Evolutionary conservation across 1,140 invertebrate genomes (phyloP).

Genomic region (Calliphora vicina): DNA sequence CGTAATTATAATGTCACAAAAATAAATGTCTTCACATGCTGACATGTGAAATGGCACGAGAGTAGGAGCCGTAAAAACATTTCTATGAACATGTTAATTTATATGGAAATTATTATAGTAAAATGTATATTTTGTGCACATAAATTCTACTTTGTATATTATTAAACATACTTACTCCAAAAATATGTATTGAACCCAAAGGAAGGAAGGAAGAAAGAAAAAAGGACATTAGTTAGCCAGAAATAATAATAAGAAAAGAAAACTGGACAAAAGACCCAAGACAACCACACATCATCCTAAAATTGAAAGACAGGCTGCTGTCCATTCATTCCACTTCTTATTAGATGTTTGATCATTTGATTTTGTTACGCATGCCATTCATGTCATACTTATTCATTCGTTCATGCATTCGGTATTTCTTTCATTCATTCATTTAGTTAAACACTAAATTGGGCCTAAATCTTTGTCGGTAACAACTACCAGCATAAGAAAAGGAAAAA

Average conservation of each 20-base stretch:
- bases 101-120: conserved; percentile 6
- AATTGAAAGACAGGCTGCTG: not conserved
- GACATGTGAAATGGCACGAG: not conserved
- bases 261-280: not conserved
- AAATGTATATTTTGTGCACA: not conserved
- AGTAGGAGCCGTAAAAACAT: not conserved
- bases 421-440: not conserved
- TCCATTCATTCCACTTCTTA: not conserved
- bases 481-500: not conserved
- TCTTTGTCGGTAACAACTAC: not conserved
- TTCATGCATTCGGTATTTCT: not conserved
- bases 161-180: not conserved
- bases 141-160: not conserved
- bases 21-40: not conserved
- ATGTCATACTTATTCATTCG: not conserved
- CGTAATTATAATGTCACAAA: conserved; percentile 4
- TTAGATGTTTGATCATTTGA: not conserved
- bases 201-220: not conserved
- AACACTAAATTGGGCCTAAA: not conserved
- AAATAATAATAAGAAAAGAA: not conserved
- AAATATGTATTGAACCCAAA: not conserved
- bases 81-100: not conserved
- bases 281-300: not conserved
- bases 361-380: not conserved
- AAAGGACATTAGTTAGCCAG: not conserved